Percentiles rank a stretch among this genome's conserved stretches.
Evolutionary conservation across 2,113 vertebrate species (phyloP).

Genomic region (Melanerpes aurifrons): DNA sequence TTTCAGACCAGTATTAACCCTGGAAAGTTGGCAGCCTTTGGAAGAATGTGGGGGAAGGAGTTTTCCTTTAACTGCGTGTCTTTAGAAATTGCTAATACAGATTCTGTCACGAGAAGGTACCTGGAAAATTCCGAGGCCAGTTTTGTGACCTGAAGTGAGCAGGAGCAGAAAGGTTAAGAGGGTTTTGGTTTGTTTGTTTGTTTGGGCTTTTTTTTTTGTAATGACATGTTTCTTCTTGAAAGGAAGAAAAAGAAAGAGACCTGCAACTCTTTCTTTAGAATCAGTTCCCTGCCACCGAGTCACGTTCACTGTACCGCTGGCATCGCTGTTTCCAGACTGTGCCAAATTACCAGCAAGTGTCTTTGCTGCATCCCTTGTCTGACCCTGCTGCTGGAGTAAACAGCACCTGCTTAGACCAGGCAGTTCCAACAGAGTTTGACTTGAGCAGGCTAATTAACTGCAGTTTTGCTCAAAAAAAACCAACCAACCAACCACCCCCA

Average conservation of each 20-base stretch:
- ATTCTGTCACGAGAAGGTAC: constrained; percentile 22
- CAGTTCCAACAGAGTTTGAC: constrained; percentile 29
- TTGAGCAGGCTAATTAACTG: constrained; percentile 35
- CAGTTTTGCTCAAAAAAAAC: constrained; percentile 50
- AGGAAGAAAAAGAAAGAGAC: constrained; percentile 35
- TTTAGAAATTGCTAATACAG: constrained; percentile 49
- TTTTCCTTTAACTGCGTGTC: constrained; percentile 23
- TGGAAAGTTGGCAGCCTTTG: constrained; percentile 65
- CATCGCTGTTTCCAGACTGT: constrained; percentile 79
- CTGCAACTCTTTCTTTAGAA: constrained; percentile 69
- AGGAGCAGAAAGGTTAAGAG: constrained; percentile 31
- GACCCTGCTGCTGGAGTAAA: constrained; percentile 76
- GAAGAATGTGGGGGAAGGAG: constrained; percentile 20
- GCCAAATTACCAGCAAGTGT: constrained; percentile 97
- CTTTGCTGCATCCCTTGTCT: constrained; percentile 84
- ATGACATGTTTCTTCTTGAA: neutral
- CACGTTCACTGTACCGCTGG: constrained; percentile 44
- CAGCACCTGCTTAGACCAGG: constrained; percentile 55
- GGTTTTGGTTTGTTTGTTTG: neutral
- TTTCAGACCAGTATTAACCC: constrained; percentile 63
- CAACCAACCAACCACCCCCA: too few species aligned
- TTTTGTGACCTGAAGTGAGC: constrained; percentile 8
- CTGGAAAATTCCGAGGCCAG: constrained; percentile 36
- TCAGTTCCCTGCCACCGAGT: constrained; percentile 59
- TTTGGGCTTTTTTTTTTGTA: neutral